phyloP scores from a whole-genome alignment of 2,113 vertebrate genomes.

The Mustela lutreola region DNA sequence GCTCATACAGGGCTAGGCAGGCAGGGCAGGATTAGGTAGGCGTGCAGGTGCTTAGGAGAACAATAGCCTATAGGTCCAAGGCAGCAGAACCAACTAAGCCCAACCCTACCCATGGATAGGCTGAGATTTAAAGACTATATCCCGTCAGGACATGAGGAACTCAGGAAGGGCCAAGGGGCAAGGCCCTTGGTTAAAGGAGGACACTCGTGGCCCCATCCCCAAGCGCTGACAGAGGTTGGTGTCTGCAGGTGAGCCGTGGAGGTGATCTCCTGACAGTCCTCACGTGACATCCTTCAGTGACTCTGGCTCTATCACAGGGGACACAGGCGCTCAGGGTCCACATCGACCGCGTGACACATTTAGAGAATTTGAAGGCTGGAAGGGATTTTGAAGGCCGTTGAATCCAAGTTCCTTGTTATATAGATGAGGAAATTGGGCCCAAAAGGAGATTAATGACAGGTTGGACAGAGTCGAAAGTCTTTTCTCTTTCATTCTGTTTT shows the following conservation, averaged over 20 bases:
- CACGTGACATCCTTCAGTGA: neutral
- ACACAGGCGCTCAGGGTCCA: neutral
- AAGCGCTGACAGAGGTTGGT: neutral
- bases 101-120: neutral
- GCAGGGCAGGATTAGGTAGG: neutral
- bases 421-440: neutral
- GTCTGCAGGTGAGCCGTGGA: neutral
- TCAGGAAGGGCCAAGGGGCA: neutral
- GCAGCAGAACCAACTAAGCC: neutral
- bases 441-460: slow-evolving; percentile 35
- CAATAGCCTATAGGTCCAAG: neutral
- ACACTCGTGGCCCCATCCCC: accelerated
- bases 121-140: neutral
- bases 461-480: neutral
- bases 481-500: slow-evolving; percentile 47
- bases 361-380: neutral
- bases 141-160: accelerated
- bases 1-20: neutral
- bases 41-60: neutral
- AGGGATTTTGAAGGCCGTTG: neutral
- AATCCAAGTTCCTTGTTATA: neutral
- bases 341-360: neutral
- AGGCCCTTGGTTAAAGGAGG: neutral
- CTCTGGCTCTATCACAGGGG: neutral
- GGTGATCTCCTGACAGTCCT: neutral